phyloP scores from a whole-genome alignment of 2,113 vertebrate genomes.

The Sapajus apella region DNA sequence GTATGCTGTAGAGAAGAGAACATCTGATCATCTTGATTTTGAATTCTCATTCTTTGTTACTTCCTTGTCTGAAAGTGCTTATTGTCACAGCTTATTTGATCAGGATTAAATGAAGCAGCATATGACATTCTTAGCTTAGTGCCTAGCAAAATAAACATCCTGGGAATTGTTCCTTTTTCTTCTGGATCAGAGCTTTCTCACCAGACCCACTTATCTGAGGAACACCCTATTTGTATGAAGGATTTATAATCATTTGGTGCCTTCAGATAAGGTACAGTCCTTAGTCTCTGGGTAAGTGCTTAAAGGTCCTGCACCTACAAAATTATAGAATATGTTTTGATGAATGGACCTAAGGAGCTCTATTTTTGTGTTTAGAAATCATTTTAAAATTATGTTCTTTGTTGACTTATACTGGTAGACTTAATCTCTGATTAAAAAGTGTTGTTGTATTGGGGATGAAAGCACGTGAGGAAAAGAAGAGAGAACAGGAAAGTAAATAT shows the following conservation, averaged over 20 bases:
- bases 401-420: conserved; percentile 17
- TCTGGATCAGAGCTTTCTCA: neutral
- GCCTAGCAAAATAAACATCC: neutral
- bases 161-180: neutral
- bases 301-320: neutral
- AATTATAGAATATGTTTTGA: neutral
- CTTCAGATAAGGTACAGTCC: neutral
- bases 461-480: neutral
- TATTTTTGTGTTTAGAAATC: neutral
- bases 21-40: neutral
- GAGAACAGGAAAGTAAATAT: neutral
- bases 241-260: neutral
- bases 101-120: neutral
- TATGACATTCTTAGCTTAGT: neutral
- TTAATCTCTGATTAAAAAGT: conserved; percentile 31
- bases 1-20: neutral
- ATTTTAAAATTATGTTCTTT: conserved; percentile 52
- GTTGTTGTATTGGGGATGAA: neutral
- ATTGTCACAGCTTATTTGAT: neutral
- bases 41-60: neutral
- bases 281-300: neutral
- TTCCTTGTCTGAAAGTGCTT: neutral
- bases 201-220: neutral
- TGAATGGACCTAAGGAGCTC: neutral
- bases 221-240: neutral